Evolutionary conservation across 1,140 invertebrate genomes (phyloP), one percentile per base, ranked within the genome.

Genomic region (Trichonephila clavipes): DNA sequence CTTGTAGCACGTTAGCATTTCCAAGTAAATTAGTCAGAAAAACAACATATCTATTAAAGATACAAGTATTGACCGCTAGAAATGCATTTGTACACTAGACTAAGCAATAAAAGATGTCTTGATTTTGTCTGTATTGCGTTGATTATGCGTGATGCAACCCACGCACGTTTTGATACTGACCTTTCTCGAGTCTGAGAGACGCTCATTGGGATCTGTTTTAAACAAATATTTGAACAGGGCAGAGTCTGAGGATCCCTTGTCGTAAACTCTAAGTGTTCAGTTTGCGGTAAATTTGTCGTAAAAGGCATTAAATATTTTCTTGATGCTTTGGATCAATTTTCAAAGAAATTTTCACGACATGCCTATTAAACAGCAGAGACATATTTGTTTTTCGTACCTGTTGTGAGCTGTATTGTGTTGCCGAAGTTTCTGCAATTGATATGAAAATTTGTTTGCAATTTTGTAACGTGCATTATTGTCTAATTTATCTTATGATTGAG

Each of bases 141-240:
- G n/a, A 4, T 34, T 34, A 0, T 77, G 72, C 72, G 72, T 40
- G 72, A 59, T 58, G 21, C 83, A 85, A 24, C 21, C 51, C 83
- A 59, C 44, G 21, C 58, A 85, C 51, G 44, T 61, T 85, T 85
- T 61, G 83, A 59, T 85, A 24, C 51, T 59, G 83, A 59, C 83
- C 58, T 85, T 85, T 85, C 58, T 59, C n/a, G 16, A 87, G 34
- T 64, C 85, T 28, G n/a, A 87, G n/a, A 87, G 88, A 89, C 69
- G 61, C 69, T 88, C 58, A 44, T 58, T 58, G 58, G 51, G 40
- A 64, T n/a, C 88, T 72, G 62, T n/a, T 72, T 77, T 24, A 89
- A 89, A 28, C 7, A 89, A 89, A 89, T 89, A 89, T 89, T 89
- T 66, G 51, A 72, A 72, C 88, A 89, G 88, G 44, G n/a, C 10